Percentiles rank a stretch among this genome's conserved stretches.
Conservation (phyloP, 2,797 vertebrate genomes). For the Enteromius thamalakanensis region DNA sequence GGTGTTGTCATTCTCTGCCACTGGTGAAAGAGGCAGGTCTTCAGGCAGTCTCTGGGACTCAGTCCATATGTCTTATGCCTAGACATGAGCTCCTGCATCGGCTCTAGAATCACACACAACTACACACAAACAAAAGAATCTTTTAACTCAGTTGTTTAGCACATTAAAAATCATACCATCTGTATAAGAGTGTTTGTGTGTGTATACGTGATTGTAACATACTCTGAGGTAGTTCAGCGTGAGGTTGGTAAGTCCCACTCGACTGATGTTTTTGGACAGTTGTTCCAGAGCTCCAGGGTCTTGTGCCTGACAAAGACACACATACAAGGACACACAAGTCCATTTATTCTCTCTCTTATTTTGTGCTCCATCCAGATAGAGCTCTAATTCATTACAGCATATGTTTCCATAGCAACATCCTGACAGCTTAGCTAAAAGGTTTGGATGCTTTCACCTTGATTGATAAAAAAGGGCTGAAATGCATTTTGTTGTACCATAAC, state of each 20-base stretch:
- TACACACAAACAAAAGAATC: slow-evolving; percentile 59
- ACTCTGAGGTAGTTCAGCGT: slow-evolving; percentile 99
- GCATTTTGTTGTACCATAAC: slow-evolving; percentile 43
- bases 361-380: slow-evolving; percentile 54
- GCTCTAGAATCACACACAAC: slow-evolving; percentile 99
- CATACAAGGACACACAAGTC: slow-evolving; percentile 32
- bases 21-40: slow-evolving; percentile 99
- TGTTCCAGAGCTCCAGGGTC: slow-evolving; percentile 99
- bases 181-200: slow-evolving; percentile 6
- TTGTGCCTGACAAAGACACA: slow-evolving; percentile 83
- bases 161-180: not conserved
- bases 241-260: slow-evolving; percentile 98
- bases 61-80: slow-evolving; percentile 99
- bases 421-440: slow-evolving; percentile 57
- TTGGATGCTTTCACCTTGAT: slow-evolving; percentile 57
- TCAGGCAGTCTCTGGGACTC: slow-evolving; percentile 99
- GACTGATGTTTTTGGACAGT: slow-evolving; percentile 99
- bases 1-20: slow-evolving; percentile 99
- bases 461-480: slow-evolving; percentile 57
- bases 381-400: slow-evolving; percentile 60
- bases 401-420: slow-evolving; percentile 60
- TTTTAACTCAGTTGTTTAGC: not conserved
- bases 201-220: slow-evolving; percentile 68
- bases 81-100: slow-evolving; percentile 99
- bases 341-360: slow-evolving; percentile 51